Conservation (phyloP, 2,888 invertebrate species). For the Drosophila fungiperda region DNA sequence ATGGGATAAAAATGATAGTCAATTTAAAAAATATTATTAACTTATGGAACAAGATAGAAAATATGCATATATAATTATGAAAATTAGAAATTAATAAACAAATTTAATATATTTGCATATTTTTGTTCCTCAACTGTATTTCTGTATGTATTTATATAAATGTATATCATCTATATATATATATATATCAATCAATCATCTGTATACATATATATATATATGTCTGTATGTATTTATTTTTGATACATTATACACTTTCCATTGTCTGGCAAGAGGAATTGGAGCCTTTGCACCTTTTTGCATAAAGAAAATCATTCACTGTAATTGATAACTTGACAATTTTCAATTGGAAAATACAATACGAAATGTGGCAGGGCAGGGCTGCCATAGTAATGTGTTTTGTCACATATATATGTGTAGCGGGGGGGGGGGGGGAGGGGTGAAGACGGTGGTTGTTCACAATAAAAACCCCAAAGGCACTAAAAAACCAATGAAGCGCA, state of each 20-base stretch:
- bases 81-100: neutral
- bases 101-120: too few relatives aligned
- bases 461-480: conserved; percentile 16
- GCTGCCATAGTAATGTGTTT: conserved; percentile 49
- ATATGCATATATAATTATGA: neutral
- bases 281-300: neutral
- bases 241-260: conserved; percentile 6
- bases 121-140: too few relatives aligned
- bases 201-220: too few relatives aligned
- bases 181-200: too few relatives aligned
- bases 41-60: too few relatives aligned
- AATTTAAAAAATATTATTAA: too few relatives aligned
- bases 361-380: neutral
- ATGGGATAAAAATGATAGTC: too few relatives aligned
- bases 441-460: neutral
- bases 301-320: conserved; percentile 26
- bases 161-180: neutral
- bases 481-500: conserved; percentile 51
- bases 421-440: neutral
- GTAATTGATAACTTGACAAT: conserved; percentile 73
- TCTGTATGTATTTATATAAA: neutral
- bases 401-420: conserved; percentile 13
- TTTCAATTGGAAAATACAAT: conserved; percentile 32
- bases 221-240: neutral
- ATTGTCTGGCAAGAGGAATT: conserved; percentile 17